Conservation (phyloP, 2,113 vertebrate species). For the Poeciliopsis occidentalis region DNA sequence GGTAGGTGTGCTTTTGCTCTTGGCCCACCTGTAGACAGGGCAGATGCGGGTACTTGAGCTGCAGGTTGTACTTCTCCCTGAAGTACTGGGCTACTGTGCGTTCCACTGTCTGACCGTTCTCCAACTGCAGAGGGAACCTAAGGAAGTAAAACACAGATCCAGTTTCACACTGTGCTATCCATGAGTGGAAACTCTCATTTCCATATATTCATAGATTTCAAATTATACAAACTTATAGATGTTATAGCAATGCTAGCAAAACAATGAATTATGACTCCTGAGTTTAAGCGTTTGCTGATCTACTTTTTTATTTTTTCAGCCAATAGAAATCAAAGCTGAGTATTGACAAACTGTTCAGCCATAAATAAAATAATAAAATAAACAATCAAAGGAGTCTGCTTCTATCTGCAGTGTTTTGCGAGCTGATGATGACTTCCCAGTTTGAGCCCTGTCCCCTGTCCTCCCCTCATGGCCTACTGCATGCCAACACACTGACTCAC, state of each 20-base stretch:
- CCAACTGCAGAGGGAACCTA: constrained; percentile 97
- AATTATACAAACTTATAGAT: background rate
- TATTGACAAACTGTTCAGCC: too few species aligned
- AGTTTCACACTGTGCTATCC: background rate
- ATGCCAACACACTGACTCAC: constrained; percentile 80
- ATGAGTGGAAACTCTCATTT: background rate
- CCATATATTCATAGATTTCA: background rate
- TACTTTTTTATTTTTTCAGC: background rate
- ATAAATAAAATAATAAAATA: background rate
- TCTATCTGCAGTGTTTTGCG: constrained; percentile 45
- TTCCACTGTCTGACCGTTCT: constrained; percentile 98
- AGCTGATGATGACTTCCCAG: constrained; percentile 29
- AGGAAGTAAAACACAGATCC: background rate
- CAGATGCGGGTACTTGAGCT: constrained; percentile 97
- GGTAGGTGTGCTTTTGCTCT: constrained; percentile 99
- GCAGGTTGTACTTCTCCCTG: constrained; percentile 97
- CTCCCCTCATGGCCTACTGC: constrained; percentile 6
- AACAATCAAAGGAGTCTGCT: constrained; percentile 51
- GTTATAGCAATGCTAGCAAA: background rate
- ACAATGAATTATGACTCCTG: background rate
- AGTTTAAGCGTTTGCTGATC: background rate
- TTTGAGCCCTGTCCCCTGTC: background rate
- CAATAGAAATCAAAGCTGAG: too few species aligned
- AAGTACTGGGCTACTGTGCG: constrained; percentile 99
- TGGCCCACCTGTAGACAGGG: constrained; percentile 99